phyloP scores from a whole-genome alignment of 53 echinoderm and acorn worm genomes.

The Zoroaster sp. region DNA sequence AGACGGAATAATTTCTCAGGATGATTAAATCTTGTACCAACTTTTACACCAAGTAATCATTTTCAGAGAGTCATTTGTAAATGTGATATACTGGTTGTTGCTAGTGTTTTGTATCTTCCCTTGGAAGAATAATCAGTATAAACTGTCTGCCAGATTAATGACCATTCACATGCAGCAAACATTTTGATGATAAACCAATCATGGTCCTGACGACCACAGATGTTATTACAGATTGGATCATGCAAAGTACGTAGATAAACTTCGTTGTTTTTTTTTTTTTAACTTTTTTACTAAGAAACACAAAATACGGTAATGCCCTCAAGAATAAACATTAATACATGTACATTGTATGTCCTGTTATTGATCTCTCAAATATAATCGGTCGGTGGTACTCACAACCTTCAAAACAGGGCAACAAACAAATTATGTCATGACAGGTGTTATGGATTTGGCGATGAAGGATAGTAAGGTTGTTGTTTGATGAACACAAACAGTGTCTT shows the following conservation, averaged over 20 bases:
- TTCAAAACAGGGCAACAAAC: not conserved
- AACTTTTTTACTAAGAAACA: not conserved
- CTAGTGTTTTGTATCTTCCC: no score
- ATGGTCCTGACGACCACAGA: not conserved
- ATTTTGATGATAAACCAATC: not conserved
- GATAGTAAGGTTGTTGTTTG: not conserved
- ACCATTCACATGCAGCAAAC: not conserved
- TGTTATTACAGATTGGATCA: not conserved
- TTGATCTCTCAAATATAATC: not conserved
- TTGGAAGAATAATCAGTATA: no score
- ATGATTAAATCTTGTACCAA: no score
- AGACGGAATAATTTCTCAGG: no score
- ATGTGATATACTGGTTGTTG: no score
- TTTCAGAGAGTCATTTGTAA: no score
- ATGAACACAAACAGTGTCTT: not conserved
- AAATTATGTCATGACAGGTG: not conserved
- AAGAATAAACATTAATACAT: not conserved
- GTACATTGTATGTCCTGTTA: not conserved
- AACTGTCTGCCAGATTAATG: not conserved
- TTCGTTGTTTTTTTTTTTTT: not conserved
- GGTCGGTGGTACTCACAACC: not conserved
- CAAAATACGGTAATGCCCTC: no score
- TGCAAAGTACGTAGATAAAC: not conserved
- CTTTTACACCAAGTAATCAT: no score
- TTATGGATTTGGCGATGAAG: not conserved